Evolutionary conservation across 2,113 vertebrate genomes (phyloP).

Genomic region (Platichthys stellatus): DNA sequence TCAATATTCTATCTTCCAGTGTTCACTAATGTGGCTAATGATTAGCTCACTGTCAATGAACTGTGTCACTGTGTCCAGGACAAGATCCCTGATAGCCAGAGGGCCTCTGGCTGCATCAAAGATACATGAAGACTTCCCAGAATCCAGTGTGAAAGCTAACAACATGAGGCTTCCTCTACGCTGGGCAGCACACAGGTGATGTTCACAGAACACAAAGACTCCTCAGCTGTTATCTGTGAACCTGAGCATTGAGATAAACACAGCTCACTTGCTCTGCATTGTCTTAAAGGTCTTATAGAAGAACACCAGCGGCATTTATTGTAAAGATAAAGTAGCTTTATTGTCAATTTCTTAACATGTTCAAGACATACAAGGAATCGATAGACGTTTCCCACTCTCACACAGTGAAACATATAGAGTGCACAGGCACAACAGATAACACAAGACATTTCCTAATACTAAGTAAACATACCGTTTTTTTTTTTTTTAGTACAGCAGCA

Average conservation of each 20-base stretch:
- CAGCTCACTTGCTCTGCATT: not conserved
- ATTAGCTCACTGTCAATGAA: not conserved
- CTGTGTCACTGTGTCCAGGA: constrained; percentile 17
- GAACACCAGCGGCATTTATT: no score
- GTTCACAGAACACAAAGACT: not conserved
- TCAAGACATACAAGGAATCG: no score
- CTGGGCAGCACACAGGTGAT: constrained; percentile 48
- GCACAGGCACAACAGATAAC: no score
- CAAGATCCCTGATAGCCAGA: constrained; percentile 27
- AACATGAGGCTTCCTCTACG: constrained; percentile 56
- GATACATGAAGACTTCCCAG: not conserved
- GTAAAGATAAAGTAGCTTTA: no score
- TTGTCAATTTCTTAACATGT: no score
- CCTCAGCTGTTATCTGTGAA: not conserved
- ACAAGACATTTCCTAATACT: no score
- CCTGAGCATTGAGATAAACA: not conserved
- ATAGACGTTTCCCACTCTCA: no score
- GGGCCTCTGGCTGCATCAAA: constrained; percentile 2
- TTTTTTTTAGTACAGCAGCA: no score
- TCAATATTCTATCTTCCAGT: not conserved
- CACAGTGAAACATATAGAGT: no score
- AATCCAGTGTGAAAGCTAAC: constrained; percentile 6
- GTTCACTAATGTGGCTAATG: not conserved
- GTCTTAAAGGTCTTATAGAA: no score
- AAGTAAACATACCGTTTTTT: no score